Conservation (phyloP, 2,113 vertebrate species). For the Cisticola juncidis region DNA sequence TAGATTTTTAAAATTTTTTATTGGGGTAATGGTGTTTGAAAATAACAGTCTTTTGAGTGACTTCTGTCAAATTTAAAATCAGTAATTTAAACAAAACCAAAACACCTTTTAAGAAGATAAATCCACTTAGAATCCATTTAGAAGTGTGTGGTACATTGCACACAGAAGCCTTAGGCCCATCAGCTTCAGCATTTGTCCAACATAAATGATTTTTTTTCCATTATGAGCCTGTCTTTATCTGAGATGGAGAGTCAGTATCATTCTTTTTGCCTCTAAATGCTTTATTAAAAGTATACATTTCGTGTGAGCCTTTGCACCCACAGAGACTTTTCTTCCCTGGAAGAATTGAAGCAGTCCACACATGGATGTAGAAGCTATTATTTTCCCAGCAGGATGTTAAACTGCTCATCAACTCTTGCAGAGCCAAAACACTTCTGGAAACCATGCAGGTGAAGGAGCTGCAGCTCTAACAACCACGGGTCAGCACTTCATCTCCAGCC, state of each 20-base stretch:
- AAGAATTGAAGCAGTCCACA: slow-evolving; percentile 5
- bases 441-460: neutral
- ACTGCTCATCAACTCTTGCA: slow-evolving; percentile 8
- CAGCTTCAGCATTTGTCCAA: neutral
- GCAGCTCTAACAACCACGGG: neutral
- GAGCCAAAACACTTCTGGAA: neutral
- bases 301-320: neutral
- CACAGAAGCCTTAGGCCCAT: neutral
- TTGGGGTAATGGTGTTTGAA: neutral
- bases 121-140: neutral
- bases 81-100: neutral
- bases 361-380: neutral
- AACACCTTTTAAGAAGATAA: neutral
- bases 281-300: neutral
- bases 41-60: neutral
- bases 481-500: neutral
- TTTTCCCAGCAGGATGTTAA: slow-evolving; percentile 53
- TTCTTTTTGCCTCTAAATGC: neutral
- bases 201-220: neutral
- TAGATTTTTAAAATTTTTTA: neutral
- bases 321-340: neutral
- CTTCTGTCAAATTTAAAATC: neutral
- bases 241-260: neutral
- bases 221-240: neutral
- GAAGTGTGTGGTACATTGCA: neutral